Evolutionary conservation across 2,797 vertebrate species (phyloP), one percentile per base, ranked within the genome.

Genomic region (Pseudopleuronectes americanus): DNA sequence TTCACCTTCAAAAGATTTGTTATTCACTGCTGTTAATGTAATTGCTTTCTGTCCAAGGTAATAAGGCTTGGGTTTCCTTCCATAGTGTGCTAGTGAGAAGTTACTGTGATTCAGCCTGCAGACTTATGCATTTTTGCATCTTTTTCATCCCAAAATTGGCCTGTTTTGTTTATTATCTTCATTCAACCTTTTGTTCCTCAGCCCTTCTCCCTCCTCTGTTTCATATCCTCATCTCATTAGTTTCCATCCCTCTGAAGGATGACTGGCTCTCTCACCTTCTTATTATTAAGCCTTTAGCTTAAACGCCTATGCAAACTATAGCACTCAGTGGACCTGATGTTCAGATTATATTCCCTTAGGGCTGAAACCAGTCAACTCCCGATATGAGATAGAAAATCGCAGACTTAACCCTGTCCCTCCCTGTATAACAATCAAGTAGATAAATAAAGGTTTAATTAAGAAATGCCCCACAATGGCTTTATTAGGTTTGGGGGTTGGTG

Each of bases 391-490:
- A 65, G 76, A 75, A 73, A 78, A 84, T 76, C 8, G 52, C 56
- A 75, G 86, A 80, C 88, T 83, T 86, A 84, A 81, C 83, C 87
- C 80, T 54, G 76, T 57, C 70, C 71, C 63, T 67, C 74, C 66
- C 47, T 73, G 74, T 88, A 90, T 74, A 89, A 78, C 87, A 87
- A 90, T 92, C 86, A 90, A 90, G 76, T 85, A 91, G 84, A 90
- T 87, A 91, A 90, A 92, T 90, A 92, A 88, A 86, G 85, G 68
- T 92, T 93, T 93, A 89, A 92, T 93, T 92, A 93, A 90, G 86
- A 85, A 79, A 88, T 70, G 49, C 77, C 70, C 56, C 73, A 76
- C 76, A 51, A 23, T 57, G 64, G 80, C 79, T 74, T 79, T 81
- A 53, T 26, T 61, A 71, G 80, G 74, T 64, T 78, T 58, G 68